Conservation (phyloP, 2,888 invertebrate species). For the Microplitis deprimator region DNA sequence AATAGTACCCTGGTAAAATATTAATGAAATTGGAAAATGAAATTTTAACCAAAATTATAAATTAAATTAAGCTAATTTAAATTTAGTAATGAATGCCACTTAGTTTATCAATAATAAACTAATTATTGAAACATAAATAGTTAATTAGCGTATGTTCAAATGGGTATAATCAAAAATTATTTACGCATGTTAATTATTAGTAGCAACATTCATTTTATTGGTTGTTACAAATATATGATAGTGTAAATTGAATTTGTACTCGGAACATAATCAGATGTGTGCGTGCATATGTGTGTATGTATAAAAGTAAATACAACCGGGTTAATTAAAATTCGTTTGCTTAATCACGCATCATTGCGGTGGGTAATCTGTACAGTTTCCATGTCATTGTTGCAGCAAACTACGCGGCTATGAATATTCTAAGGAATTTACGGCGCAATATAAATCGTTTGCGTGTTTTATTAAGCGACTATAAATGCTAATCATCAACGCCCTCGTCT, state of each 20-base stretch:
- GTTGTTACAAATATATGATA: not conserved
- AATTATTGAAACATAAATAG: not conserved
- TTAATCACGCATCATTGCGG: not conserved
- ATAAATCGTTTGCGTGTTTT: not conserved
- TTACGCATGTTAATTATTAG: not conserved
- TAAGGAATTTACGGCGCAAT: constrained; percentile 40
- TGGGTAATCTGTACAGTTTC: not conserved
- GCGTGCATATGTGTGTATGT: not conserved
- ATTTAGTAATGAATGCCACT: not conserved
- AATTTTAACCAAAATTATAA: not conserved
- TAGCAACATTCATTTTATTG: not conserved
- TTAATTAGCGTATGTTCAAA: not conserved
- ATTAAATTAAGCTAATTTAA: not conserved
- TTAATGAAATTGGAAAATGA: too few species aligned
- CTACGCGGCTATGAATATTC: not conserved
- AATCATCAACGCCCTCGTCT: constrained; percentile 46
- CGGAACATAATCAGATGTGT: too few species aligned
- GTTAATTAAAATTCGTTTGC: constrained; percentile 9
- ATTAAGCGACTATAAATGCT: constrained; percentile 41
- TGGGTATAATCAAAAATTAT: not conserved
- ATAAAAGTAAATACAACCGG: not conserved
- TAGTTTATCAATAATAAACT: not conserved
- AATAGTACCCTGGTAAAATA: too few species aligned
- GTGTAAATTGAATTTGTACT: not conserved
- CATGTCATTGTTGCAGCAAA: not conserved